phyloP scores from a whole-genome alignment of 2,797 vertebrate genomes.

The Danionella dracula region DNA sequence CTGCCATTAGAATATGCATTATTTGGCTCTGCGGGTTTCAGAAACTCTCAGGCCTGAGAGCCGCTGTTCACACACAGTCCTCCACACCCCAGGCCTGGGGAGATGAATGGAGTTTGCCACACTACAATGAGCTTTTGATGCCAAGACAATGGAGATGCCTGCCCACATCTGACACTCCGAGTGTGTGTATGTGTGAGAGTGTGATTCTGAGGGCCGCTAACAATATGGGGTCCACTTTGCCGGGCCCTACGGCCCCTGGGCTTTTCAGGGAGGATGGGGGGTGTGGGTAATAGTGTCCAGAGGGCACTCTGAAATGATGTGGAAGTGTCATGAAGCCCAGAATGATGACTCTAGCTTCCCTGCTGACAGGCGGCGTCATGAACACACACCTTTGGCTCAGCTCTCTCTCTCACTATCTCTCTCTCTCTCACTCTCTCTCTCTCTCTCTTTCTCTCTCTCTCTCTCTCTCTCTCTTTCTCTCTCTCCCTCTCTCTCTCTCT shows the following conservation, averaged over 20 bases:
- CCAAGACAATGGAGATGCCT: constrained; percentile 79
- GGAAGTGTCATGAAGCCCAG: constrained; percentile 72
- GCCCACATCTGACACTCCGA: constrained; percentile 71
- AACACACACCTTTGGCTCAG: constrained; percentile 14
- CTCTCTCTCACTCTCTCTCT: neutral
- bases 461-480: constrained; percentile 45
- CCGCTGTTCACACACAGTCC: constrained; percentile 7
- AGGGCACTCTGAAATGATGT: constrained; percentile 75
- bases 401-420: neutral
- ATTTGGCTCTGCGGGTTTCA: constrained; percentile 63
- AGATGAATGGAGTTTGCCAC: constrained; percentile 81
- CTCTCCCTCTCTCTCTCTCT: constrained; percentile 44
- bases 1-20: constrained; percentile 74
- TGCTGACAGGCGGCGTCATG: constrained; percentile 46
- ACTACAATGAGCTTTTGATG: constrained; percentile 85
- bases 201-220: constrained; percentile 53
- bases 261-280: constrained; percentile 38
- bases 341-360: constrained; percentile 69
- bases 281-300: constrained; percentile 74
- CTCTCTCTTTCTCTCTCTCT: neutral
- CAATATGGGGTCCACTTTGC: constrained; percentile 74
- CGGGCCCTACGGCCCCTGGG: constrained; percentile 55
- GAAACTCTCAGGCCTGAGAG: constrained; percentile 48
- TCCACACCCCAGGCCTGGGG: constrained; percentile 66
- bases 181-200: constrained; percentile 22